Conservation (phyloP, 2,888 invertebrate species). For the Calameuta filiformis region DNA sequence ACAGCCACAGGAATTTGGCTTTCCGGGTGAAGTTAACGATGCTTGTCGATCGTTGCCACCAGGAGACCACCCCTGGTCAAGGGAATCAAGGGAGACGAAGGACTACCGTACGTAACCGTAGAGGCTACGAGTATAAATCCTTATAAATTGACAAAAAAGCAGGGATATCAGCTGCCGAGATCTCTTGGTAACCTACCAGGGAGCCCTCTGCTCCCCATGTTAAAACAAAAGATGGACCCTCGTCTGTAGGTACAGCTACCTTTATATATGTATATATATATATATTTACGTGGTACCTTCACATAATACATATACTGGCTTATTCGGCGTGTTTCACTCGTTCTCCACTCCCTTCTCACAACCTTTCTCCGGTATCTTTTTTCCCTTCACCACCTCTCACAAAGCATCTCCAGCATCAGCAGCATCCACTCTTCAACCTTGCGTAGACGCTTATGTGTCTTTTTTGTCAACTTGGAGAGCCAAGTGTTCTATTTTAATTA, state of each 20-base stretch:
- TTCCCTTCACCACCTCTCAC: neutral
- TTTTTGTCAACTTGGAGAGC: neutral
- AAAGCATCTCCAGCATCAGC: neutral
- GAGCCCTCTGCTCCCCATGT: constrained; percentile 32
- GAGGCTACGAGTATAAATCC: constrained; percentile 37
- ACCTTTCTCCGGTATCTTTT: neutral
- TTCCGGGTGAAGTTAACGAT: constrained; percentile 1
- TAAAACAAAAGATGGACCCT: constrained; percentile 52
- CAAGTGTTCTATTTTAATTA: constrained; percentile 18
- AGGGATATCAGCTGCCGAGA: constrained; percentile 53
- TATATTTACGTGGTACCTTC: neutral
- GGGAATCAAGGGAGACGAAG: constrained; percentile 7
- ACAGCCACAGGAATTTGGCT: neutral
- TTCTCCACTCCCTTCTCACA: neutral
- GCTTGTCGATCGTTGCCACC: constrained; percentile 5
- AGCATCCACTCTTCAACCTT: neutral
- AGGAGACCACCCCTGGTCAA: constrained; percentile 4
- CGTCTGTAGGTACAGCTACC: constrained; percentile 1
- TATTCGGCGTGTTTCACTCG: neutral
- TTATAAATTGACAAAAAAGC: constrained; percentile 64
- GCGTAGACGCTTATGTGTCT: neutral
- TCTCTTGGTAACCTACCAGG: constrained; percentile 54
- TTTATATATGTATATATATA: neutral
- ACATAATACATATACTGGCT: neutral
- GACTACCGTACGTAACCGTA: constrained; percentile 1